Conservation (phyloP, 2,797 vertebrate genomes). For the Melanogrammus aeglefinus region DNA sequence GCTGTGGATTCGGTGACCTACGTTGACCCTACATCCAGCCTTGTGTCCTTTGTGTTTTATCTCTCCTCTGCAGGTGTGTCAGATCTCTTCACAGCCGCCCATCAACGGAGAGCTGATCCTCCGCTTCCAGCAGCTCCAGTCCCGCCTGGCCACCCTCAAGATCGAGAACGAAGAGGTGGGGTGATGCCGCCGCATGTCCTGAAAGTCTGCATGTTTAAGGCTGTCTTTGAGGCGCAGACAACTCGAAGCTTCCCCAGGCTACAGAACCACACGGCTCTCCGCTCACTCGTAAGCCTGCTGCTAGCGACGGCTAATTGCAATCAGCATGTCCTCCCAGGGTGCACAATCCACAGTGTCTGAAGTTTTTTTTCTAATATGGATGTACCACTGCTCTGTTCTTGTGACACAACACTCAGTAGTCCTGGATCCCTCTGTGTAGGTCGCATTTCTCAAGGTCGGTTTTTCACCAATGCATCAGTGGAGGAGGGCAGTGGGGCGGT, state of each 20-base stretch:
- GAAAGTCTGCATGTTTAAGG: not conserved
- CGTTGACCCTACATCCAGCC: constrained; percentile 3
- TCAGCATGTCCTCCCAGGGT: constrained; percentile 33
- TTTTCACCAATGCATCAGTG: not conserved
- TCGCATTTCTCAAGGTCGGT: not conserved
- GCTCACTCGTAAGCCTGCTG: constrained; percentile 38
- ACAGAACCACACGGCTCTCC: not conserved
- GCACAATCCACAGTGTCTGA: constrained; percentile 29
- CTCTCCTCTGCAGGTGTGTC: constrained; percentile 80
- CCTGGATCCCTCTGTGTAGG: not conserved
- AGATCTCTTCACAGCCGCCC: constrained; percentile 90
- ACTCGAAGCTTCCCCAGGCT: no score
- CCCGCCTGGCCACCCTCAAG: constrained; percentile 90
- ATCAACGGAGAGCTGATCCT: constrained; percentile 93
- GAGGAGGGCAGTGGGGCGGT: not conserved
- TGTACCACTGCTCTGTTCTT: constrained; percentile 32
- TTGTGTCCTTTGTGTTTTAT: constrained; percentile 1
- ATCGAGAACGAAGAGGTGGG: constrained; percentile 98
- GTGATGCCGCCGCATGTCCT: not conserved
- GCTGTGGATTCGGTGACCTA: constrained; percentile 30
- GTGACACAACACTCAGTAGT: constrained; percentile 18
- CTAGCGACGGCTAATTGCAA: constrained; percentile 45
- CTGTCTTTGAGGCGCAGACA: no score
- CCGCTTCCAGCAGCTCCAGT: constrained; percentile 95
- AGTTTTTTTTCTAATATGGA: constrained; percentile 36